These are phyloP conservation scores for Pentalonia nigronervosa DNA, from an alignment of 1,140 invertebrate species.

Conservation along the genomic window DNA sequence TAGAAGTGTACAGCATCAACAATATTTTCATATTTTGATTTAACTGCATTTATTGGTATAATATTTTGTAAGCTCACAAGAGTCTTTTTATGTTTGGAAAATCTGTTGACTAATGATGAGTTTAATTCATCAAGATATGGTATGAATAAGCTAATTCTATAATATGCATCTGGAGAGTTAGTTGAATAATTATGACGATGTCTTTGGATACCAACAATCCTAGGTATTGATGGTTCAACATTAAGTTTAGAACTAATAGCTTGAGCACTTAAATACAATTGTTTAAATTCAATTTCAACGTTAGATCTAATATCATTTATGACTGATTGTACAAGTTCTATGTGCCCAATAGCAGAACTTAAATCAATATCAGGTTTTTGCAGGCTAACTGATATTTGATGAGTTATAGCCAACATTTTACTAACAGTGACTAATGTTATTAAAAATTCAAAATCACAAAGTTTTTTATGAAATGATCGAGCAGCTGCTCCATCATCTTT, in stretches of 20 bases:
- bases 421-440: slow-evolving; percentile 10
- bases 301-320: background rate
- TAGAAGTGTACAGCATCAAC: background rate
- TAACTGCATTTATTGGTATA: background rate
- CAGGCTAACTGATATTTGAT: background rate
- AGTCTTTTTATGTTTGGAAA: background rate
- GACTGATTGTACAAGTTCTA: background rate
- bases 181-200: background rate
- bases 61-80: background rate
- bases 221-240: background rate
- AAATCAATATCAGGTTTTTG: background rate
- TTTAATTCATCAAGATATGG: background rate
- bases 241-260: slow-evolving; percentile 3
- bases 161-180: background rate
- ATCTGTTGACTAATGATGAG: background rate
- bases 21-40: slow-evolving; percentile 1
- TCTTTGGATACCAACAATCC: background rate
- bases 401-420: background rate
- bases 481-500: too few species aligned
- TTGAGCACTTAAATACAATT: background rate
- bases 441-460: slow-evolving; percentile 13
- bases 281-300: background rate
- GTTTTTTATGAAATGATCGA: background rate
- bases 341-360: background rate
- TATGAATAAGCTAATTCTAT: background rate